Base-by-base conservation (phyloP, 2,888 invertebrate genomes). In the Clostera curtula region DNA sequence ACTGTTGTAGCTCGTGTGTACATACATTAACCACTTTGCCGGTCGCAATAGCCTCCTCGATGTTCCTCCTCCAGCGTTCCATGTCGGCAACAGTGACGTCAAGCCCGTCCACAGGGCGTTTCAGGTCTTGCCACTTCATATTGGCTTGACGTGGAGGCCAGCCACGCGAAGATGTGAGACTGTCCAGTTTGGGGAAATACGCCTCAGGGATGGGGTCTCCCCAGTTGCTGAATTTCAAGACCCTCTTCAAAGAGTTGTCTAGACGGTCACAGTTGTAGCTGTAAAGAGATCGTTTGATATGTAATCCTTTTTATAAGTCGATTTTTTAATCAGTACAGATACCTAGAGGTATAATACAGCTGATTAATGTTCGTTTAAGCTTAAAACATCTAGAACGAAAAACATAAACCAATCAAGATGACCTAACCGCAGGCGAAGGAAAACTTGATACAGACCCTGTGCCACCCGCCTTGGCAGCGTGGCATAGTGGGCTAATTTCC, bases 131-230 rank as follows among this genome's bases (percentile, higher is more conserved):
- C 35, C 92, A 77, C 1, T 47, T 34, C 53, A 89, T 86, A 37
- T 87, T 86, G 9, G 86, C 72, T 9, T 88, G 86, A 15, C 93
- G 86, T 1, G 91, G 86, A 0, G 93, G 91, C 87, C 90, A 93
- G 0, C 89, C 87, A 12, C 93, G 87, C 27, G 91, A 90, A 19
- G 87, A 84, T 1, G 87, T 89, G 43, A 89, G 66, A 36, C 90
- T 90, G 65, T 93, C 89, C 18, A 95, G 72, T 72, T 94, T 95
- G 0, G 93, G 91, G 72, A 90, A 95, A 57, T 95, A 95, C 0
- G 90, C 93, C 58, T 94, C 93, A 0, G 84, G 72, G 25, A 94
- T 89, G 0, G 90, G 87, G 3, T 88, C 89, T 5, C 88, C 85
- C 66, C 90, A 88, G 62, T 92, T 89, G 35, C 84, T 86, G 25